A percentile compares a stretch with the other conserved stretches of the same genome.
These are phyloP conservation scores for Scyliorhinus canicula DNA, from an alignment of 2,797 vertebrate genomes.

Conservation along the genomic window DNA sequence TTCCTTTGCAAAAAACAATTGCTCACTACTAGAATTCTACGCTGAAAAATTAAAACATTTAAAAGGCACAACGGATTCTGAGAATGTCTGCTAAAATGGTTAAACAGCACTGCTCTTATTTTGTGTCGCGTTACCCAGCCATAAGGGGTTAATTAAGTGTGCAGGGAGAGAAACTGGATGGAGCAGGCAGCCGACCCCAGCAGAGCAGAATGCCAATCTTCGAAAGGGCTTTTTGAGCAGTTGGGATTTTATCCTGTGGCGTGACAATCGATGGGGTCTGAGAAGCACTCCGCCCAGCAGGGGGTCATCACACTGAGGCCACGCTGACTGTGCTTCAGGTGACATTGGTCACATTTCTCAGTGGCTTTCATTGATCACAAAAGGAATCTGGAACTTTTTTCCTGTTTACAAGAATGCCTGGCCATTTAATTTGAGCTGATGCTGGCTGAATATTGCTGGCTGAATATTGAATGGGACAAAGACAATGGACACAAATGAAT, in stretches of 20 bases:
- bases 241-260: not conserved
- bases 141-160: conserved; percentile 28
- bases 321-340: not conserved
- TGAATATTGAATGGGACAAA: not conserved
- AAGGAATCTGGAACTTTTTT: not conserved
- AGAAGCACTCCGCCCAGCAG: not conserved
- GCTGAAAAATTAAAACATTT: not conserved
- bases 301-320: not conserved
- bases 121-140: not conserved
- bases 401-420: not conserved
- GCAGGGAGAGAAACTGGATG: not conserved
- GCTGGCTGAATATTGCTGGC: not conserved
- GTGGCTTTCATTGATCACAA: not conserved
- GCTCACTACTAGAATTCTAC: not conserved
- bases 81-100: not conserved
- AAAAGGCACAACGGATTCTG: not conserved
- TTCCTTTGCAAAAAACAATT: not conserved
- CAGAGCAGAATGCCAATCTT: not conserved
- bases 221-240: not conserved
- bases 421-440: not conserved
- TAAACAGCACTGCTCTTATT: not conserved
- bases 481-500: not conserved
- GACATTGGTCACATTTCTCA: not conserved
- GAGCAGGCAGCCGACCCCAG: not conserved
- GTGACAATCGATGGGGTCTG: not conserved